These are phyloP conservation scores for Drosophila atroscutellata DNA, from an alignment of 2,888 invertebrate species.

Conservation along the genomic window DNA sequence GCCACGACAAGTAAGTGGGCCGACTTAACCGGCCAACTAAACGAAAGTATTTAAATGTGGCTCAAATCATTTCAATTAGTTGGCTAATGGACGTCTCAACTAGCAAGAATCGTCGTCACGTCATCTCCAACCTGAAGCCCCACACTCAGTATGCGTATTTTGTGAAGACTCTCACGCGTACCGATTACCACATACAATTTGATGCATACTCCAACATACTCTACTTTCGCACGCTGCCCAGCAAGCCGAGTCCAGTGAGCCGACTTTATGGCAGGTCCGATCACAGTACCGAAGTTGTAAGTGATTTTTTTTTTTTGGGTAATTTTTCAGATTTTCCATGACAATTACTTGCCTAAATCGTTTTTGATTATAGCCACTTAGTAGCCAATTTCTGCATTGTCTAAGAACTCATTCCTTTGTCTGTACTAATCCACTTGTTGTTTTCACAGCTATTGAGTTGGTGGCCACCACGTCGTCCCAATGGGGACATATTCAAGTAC, in stretches of 20 bases:
- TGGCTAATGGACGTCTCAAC: slow-evolving; percentile 88
- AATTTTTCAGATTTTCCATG: not conserved
- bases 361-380: not conserved
- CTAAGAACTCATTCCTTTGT: not conserved
- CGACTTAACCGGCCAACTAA: accelerated
- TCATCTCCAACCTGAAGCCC: slow-evolving; percentile 90
- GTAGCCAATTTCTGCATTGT: not conserved
- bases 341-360: not conserved
- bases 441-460: slow-evolving; percentile 73
- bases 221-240: slow-evolving; percentile 91
- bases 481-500: slow-evolving; percentile 79
- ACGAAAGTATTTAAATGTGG: not conserved
- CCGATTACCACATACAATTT: slow-evolving; percentile 87
- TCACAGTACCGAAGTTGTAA: slow-evolving; percentile 78
- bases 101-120: slow-evolving; percentile 85
- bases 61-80: slow-evolving; percentile 82
- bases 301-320: slow-evolving; percentile 21
- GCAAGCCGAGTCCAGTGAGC: slow-evolving; percentile 77
- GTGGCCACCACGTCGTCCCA: slow-evolving; percentile 82
- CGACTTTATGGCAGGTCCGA: slow-evolving; percentile 75
- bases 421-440: not conserved
- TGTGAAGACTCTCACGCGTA: slow-evolving; percentile 95
- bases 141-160: slow-evolving; percentile 97
- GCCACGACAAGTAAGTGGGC: slow-evolving; percentile 88
- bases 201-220: slow-evolving; percentile 93